Evolutionary conservation across 37 sponge, comb jelly and placozoan genomes (phyloP).

Genomic region (Hexactinellida sp.): DNA sequence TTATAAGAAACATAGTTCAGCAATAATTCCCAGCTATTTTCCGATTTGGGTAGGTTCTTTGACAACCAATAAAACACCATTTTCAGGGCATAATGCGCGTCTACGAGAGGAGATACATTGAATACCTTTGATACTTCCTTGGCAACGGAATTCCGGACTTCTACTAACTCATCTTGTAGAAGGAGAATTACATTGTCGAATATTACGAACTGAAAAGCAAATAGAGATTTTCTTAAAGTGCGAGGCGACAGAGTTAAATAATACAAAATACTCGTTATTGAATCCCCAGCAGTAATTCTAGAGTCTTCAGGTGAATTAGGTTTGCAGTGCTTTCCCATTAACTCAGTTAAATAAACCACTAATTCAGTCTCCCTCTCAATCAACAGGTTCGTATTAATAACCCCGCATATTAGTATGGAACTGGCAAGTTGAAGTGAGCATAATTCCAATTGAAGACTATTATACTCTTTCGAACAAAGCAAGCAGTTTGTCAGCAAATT

Average conservation of each 20-base stretch:
- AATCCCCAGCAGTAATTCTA: neutral
- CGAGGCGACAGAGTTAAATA: neutral
- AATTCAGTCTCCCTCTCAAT: neutral
- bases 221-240: neutral
- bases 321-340: neutral
- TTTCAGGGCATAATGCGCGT: neutral
- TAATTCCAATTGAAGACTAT: neutral
- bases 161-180: conserved; percentile 6
- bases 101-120: neutral
- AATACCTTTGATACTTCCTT: neutral
- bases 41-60: neutral
- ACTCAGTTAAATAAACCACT: neutral
- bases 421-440: neutral
- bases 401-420: neutral
- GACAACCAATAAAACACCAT: neutral
- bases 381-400: neutral
- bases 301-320: neutral
- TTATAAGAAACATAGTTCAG: neutral
- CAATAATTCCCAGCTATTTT: neutral
- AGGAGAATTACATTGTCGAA: neutral
- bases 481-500: neutral
- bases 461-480: neutral
- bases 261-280: neutral
- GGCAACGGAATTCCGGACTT: neutral
- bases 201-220: neutral